Evolutionary conservation across 2,113 vertebrate genomes (phyloP), one percentile per base, ranked within the genome.

Genomic region (Cavia porcellus): DNA sequence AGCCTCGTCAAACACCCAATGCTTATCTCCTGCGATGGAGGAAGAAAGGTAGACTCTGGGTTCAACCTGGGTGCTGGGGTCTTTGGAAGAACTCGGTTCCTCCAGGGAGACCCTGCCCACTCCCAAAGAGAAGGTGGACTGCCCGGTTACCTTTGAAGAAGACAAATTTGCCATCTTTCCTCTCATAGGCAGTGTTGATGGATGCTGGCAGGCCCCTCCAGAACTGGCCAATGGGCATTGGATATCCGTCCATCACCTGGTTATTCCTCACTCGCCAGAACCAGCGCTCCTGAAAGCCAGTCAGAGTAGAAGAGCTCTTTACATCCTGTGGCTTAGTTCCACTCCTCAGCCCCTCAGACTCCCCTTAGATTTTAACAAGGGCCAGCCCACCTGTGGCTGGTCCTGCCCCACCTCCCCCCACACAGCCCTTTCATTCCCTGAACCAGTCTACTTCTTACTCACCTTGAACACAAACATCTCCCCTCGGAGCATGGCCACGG

Each of bases 381-480:
- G 59, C n/a, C 4, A n/a, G 11, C 19, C 17, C 22, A 25, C 30
- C 62, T 30, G 4, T 38, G 42, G 9, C 25, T 25, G 0, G 66
- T 47, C 74, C 42, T 14, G 66, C 38, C 86, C 50, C 20, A 3
- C 45, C 55, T 75, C 61, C 77, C 6, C 2, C 5, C n/a, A 45
- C 1, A 55, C 3, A 79, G 9, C 20, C 55, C 42, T 22, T 89
- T 24, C 1, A 10, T 24, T 52, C 42, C 74, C 12, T 50, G 22
- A 22, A 64, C 50, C 70, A 90, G 61, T 66, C 45, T 30, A 32
- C 28, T 38, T 72, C 62, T 87, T 85, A 35, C 55, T 96, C 94
- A 99, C 99, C 99, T 99, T 99, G 98, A 99, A 99, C 50, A 99
- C 99, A 97, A 99, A 99, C 99, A 99, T 99, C 97, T 99, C 99